phyloP scores from a whole-genome alignment of 2,888 invertebrate genomes.

The Gymnoscelis rufifasciata region DNA sequence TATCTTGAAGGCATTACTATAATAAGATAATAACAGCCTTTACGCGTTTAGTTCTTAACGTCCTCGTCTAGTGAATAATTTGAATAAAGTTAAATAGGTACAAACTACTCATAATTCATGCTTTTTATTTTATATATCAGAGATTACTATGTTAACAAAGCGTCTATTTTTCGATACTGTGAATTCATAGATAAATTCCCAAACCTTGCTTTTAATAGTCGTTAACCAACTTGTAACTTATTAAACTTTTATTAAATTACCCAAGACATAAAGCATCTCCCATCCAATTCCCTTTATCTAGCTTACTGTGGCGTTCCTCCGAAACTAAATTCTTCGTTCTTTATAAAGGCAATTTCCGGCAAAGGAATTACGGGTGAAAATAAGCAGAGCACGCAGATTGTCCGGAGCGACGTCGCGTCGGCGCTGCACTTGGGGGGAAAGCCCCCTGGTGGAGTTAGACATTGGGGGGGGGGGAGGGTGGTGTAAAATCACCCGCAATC shows the following conservation, averaged over 20 bases:
- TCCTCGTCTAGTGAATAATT: too few species aligned
- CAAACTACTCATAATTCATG: too few species aligned
- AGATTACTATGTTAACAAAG: too few species aligned
- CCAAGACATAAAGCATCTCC: conserved; percentile 31
- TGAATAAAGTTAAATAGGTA: too few species aligned
- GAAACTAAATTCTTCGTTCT: conserved; percentile 65
- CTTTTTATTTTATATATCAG: too few species aligned
- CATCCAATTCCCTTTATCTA: conserved; percentile 44
- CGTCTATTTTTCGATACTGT: too few species aligned
- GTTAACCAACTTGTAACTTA: too few species aligned
- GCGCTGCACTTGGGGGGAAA: conserved; percentile 67
- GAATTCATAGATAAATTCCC: too few species aligned
- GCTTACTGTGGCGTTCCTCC: conserved; percentile 43
- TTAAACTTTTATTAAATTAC: conserved; percentile 28
- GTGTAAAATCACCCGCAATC: conserved; percentile 78
- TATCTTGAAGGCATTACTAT: too few species aligned
- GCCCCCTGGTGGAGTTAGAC: conserved; percentile 50
- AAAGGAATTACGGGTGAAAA: conserved; percentile 77
- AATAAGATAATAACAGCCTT: too few species aligned
- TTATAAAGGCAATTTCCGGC: conserved; percentile 77
- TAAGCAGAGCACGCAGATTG: conserved; percentile 79
- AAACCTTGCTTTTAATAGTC: too few species aligned
- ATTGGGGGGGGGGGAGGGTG: conserved; percentile 58
- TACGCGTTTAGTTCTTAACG: too few species aligned
- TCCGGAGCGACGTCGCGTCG: conserved; percentile 74